Evolutionary conservation across 2,113 vertebrate genomes (phyloP).

Genomic region (Stictonetta naevosa): DNA sequence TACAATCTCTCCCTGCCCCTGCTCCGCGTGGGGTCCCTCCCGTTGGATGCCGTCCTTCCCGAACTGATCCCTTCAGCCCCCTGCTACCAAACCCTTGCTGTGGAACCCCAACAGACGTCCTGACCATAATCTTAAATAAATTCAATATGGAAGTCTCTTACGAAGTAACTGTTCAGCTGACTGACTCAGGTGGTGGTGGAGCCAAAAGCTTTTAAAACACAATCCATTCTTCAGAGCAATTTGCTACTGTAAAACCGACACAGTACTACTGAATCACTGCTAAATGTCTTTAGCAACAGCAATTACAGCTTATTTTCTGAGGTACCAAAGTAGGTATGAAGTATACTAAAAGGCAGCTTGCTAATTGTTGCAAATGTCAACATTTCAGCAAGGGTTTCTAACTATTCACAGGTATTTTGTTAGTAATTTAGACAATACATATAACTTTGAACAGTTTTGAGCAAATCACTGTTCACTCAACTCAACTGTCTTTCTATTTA

Average conservation of each 20-base stretch:
- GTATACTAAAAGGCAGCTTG: background rate
- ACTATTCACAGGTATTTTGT: background rate
- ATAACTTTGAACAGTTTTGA: background rate
- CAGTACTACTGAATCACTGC: no score
- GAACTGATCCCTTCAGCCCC: no score
- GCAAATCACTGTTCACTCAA: background rate
- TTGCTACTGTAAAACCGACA: background rate
- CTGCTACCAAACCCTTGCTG: no score
- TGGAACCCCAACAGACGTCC: background rate
- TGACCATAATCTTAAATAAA: background rate
- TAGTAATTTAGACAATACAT: background rate
- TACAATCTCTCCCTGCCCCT: no score
- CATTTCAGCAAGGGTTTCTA: background rate
- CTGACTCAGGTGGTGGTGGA: accelerated
- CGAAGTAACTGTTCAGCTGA: background rate
- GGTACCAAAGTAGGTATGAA: background rate
- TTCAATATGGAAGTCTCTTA: background rate
- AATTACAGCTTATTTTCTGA: background rate
- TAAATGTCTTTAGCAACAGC: background rate
- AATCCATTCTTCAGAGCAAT: background rate
- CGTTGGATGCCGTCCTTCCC: no score
- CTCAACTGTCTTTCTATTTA: background rate
- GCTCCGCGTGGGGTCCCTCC: no score
- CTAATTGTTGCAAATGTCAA: background rate
- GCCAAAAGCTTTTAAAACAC: background rate